Percentiles rank a stretch among this genome's conserved stretches.
These are phyloP conservation scores for Phocides pigmalion DNA, from an alignment of 1,140 invertebrate genomes.

Conservation along the genomic window DNA sequence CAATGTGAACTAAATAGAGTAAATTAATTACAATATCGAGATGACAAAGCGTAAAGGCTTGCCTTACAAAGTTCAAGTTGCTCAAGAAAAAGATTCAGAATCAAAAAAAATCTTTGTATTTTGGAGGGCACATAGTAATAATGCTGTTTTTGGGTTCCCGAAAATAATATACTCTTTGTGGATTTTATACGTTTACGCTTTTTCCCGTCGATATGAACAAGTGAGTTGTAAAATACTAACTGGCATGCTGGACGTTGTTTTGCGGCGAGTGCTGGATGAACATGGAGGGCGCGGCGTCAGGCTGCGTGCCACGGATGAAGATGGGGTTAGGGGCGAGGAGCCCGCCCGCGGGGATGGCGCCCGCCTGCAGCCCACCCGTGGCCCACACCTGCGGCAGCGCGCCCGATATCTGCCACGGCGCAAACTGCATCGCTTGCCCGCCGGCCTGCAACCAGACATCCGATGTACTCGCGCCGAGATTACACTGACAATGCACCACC, in stretches of 20 bases:
- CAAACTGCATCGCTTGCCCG: slow-evolving; percentile 86
- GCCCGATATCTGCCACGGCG: slow-evolving; percentile 85
- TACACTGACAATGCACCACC: too few species aligned
- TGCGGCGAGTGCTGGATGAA: slow-evolving; percentile 94
- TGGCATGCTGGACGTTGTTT: slow-evolving; percentile 68
- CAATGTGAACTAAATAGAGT: too few species aligned
- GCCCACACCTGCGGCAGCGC: slow-evolving; percentile 89
- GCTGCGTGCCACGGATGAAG: slow-evolving; percentile 91
- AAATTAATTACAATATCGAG: too few species aligned
- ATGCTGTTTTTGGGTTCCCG: too few species aligned
- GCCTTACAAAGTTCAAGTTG: too few species aligned
- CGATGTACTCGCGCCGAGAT: too few species aligned
- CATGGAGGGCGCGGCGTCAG: slow-evolving; percentile 88
- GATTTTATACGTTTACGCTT: too few species aligned
- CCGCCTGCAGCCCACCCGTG: slow-evolving; percentile 87
- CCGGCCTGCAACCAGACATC: slow-evolving; percentile 70
- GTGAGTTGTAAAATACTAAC: slow-evolving; percentile 49
- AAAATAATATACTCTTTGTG: too few species aligned
- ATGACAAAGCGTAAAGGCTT: too few species aligned
- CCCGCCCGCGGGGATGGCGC: slow-evolving; percentile 64
- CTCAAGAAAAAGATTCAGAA: too few species aligned
- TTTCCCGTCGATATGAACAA: neutral
- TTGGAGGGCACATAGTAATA: too few species aligned
- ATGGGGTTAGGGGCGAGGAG: slow-evolving; percentile 90
- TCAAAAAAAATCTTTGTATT: too few species aligned